Evolutionary conservation across 2,888 invertebrate genomes (phyloP).

Genomic region (Chymomyza fuscimana): DNA sequence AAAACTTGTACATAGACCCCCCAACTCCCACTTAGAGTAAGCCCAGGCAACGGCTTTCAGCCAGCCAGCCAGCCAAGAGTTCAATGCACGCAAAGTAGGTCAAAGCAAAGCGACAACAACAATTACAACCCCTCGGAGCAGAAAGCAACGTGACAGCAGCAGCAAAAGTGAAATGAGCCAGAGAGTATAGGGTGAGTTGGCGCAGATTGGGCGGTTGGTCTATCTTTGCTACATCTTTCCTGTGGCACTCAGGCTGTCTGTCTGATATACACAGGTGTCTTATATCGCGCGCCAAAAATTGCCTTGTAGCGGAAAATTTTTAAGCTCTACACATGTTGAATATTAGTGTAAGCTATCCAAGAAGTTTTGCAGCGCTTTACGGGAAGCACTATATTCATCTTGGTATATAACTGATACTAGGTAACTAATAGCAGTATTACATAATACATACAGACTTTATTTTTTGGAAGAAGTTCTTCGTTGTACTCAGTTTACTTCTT

Average conservation of each 20-base stretch:
- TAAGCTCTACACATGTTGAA: too few relatives aligned
- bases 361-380: not conserved
- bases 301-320: not conserved
- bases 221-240: not conserved
- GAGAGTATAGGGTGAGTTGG: not conserved
- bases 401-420: too few relatives aligned
- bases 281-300: conserved; percentile 42
- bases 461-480: too few relatives aligned
- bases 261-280: conserved; percentile 68
- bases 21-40: conserved; percentile 9
- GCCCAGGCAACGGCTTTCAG: conserved; percentile 32
- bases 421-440: too few relatives aligned
- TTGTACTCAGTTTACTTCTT: too few relatives aligned
- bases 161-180: conserved; percentile 23
- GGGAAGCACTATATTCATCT: not conserved
- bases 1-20: conserved; percentile 44
- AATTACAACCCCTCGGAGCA: conserved; percentile 10
- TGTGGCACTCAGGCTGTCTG: conserved; percentile 15
- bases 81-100: conserved; percentile 77
- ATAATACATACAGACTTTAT: too few relatives aligned
- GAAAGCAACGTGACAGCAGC: conserved; percentile 4
- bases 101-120: conserved; percentile 76
- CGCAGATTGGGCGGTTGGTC: not conserved
- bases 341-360: not conserved
- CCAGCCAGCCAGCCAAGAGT: conserved; percentile 58